These are phyloP conservation scores for Salpingus planirostris DNA, from an alignment of 2,888 invertebrate species.

Conservation along the genomic window DNA sequence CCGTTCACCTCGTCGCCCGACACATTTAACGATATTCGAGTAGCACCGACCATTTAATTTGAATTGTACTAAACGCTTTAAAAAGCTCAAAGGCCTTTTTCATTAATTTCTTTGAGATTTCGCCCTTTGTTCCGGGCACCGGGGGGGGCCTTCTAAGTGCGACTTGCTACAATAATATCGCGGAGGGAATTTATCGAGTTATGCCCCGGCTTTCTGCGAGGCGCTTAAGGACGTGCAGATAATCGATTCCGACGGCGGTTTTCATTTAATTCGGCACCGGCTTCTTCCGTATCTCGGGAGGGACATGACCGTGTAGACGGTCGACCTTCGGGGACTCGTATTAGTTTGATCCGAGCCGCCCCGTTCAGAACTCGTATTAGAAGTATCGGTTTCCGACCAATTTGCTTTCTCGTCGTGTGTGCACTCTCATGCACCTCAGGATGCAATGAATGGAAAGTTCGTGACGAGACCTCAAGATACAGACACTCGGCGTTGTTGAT, in stretches of 20 bases:
- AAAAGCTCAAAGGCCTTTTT: conserved; percentile 16
- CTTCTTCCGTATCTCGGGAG: not conserved
- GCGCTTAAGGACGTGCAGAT: conserved; percentile 12
- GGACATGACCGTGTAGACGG: too few relatives aligned
- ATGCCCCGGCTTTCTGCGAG: conserved; percentile 8
- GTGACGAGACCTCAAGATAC: conserved; percentile 10
- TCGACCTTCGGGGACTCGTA: too few relatives aligned
- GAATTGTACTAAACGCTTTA: conserved; percentile 13
- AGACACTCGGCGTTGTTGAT: conserved; percentile 4
- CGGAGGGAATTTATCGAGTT: conserved; percentile 9
- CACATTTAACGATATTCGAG: conserved; percentile 17
- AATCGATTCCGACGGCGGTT: conserved; percentile 13
- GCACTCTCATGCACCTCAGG: conserved; percentile 3
- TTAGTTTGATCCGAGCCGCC: too few relatives aligned
- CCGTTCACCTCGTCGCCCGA: conserved; percentile 14
- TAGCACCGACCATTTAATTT: conserved; percentile 14
- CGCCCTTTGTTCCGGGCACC: conserved; percentile 9
- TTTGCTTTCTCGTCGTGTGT: conserved; percentile 5
- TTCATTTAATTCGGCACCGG: conserved; percentile 10
- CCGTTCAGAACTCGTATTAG: too few relatives aligned
- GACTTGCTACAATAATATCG: conserved; percentile 14
- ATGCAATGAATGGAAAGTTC: conserved; percentile 13
- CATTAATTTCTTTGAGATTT: conserved; percentile 15
- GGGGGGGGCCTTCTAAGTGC: conserved; percentile 13
- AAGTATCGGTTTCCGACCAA: too few relatives aligned